A percentile compares a stretch with the other conserved stretches of the same genome.
Conservation (phyloP, 1,140 invertebrate species). For the Fopius arisanus region DNA sequence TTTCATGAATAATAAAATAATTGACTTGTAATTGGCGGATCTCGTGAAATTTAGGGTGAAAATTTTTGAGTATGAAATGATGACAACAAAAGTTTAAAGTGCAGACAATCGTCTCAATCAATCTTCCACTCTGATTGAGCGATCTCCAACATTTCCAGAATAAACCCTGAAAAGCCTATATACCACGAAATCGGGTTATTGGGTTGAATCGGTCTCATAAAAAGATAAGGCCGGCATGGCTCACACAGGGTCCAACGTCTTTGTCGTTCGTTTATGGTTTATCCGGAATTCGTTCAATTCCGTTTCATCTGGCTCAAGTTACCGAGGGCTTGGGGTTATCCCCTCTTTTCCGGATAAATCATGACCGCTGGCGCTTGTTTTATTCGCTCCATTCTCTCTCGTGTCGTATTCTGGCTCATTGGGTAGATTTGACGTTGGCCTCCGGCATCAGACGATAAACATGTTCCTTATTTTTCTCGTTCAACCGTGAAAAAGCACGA, state of each 20-base stretch:
- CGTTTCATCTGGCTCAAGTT: constrained; percentile 35
- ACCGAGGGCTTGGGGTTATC: constrained; percentile 16
- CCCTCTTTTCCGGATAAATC: constrained; percentile 13
- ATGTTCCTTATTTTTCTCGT: constrained; percentile 5
- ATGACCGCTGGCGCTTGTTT: constrained; percentile 30
- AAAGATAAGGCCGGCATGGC: constrained; percentile 29
- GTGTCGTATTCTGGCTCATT: background rate
- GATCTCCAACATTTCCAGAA: background rate
- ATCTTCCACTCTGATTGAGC: background rate
- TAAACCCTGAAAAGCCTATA: background rate
- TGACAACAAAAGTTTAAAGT: too few relatives aligned
- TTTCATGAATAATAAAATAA: too few relatives aligned
- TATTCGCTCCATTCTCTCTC: constrained; percentile 18
- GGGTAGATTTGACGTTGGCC: background rate
- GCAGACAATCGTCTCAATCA: too few relatives aligned
- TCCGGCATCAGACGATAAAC: background rate
- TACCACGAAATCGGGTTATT: constrained; percentile 14
- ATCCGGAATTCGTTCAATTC: constrained; percentile 37
- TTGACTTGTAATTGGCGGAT: too few relatives aligned
- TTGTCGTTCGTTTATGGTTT: constrained; percentile 24
- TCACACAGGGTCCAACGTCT: constrained; percentile 8
- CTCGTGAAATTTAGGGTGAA: too few relatives aligned
- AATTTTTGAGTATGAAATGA: too few relatives aligned
- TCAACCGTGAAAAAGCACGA: background rate
- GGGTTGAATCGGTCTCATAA: constrained; percentile 28